These are phyloP conservation scores for Spongilla lacustris DNA, from an alignment of 37 sponge, comb jelly and placozoan species.

Conservation along the genomic window DNA sequence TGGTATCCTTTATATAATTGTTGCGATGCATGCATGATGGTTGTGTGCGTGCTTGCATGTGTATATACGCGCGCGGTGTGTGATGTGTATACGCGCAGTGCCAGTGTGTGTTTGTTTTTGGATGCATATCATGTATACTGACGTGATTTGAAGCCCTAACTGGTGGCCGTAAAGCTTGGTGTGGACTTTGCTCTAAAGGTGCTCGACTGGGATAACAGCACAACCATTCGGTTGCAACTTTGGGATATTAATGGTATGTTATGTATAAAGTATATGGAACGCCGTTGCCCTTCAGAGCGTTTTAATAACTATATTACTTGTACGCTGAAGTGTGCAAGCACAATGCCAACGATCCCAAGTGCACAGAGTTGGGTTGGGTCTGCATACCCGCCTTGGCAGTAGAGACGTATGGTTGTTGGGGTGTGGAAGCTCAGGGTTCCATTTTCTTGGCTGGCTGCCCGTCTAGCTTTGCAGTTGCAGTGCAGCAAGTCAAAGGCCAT, in stretches of 20 bases:
- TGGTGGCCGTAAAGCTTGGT: slow-evolving; percentile 71
- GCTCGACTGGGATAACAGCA: slow-evolving; percentile 88
- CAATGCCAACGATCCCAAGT: too few species aligned
- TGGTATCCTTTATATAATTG: too few species aligned
- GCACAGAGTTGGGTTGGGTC: too few species aligned
- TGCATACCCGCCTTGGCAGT: too few species aligned
- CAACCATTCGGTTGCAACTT: slow-evolving; percentile 91
- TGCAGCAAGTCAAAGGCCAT: too few species aligned
- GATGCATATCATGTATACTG: neutral
- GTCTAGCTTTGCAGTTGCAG: too few species aligned
- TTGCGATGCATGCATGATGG: neutral
- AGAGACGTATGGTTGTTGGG: too few species aligned
- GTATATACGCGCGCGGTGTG: neutral
- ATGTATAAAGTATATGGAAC: neutral
- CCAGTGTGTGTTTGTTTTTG: neutral
- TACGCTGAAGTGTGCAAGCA: too few species aligned
- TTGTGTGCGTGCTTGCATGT: neutral
- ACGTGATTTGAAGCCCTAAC: neutral
- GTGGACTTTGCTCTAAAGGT: slow-evolving; percentile 99
- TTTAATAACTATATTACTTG: too few species aligned
- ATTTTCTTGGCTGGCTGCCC: too few species aligned
- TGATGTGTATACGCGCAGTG: neutral
- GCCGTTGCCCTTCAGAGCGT: too few species aligned
- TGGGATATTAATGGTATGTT: slow-evolving; percentile 86
- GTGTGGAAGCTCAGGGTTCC: too few species aligned